Base-by-base conservation (phyloP, 2,888 invertebrate genomes). In the Drosophila aldrichi region DNA sequence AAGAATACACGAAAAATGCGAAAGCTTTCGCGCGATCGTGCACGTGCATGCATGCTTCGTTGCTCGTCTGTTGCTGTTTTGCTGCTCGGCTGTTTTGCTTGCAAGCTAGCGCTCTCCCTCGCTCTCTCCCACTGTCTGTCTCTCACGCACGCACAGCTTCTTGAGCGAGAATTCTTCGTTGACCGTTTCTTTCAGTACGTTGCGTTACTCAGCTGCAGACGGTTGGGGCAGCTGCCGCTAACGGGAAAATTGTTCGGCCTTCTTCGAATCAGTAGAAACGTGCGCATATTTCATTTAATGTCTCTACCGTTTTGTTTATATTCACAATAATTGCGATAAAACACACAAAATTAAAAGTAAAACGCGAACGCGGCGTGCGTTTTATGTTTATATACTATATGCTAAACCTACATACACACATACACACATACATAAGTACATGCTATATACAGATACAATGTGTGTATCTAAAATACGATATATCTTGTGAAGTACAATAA, bases 181-280 rank as follows among this genome's bases (percentile, higher is more conserved):
- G 70, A 72, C 74, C 77, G 70, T 75, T 78, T 65, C 66, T 70
- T 71, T 83, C 79, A 83, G 84, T 83, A 68, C 60, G 70, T 72
- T 69, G 68, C 66, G 70, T 77, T 64, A 70, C 44, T 74, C 70
- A 73, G 71, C 64, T 54, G 74, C 68, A 72, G 79, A 77, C 70
- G 76, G 76, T 74, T 70, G 67, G 56, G 25, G 40, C 66, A 36
- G 63, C 67, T 34, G 64, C 14, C 43, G 68, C 16, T 52, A 75
- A 51, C 67, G 71, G 62, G 51, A 63, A 73, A 44, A 22, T 60
- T 62, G 59, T 69, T 66, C 51, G 63, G 63, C 52, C 52, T 62
- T 72, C 68, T 66, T 60, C 46, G 78, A 73, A 83, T 83, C 79
- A 61, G 63, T 48, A 29, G 49, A 76, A 82, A 84, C 88, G 88